Evolutionary conservation across 1,140 invertebrate genomes (phyloP).

Genomic region (Acromyrmex heyeri): DNA sequence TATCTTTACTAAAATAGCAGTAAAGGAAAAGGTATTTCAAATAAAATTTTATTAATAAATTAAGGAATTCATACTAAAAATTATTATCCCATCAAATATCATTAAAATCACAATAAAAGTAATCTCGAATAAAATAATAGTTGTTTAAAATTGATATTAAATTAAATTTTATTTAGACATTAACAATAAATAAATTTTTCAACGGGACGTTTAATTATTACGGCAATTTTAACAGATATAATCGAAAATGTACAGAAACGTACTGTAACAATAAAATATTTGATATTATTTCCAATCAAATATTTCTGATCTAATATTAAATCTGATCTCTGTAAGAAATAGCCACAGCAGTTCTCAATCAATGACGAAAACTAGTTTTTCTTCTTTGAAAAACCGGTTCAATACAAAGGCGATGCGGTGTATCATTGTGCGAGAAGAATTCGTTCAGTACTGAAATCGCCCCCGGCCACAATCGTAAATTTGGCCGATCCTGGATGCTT

Average conservation of each 20-base stretch:
- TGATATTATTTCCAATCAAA: neutral
- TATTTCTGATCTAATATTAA: slow-evolving; percentile 3
- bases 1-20: neutral
- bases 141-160: neutral
- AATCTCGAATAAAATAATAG: neutral
- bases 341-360: neutral
- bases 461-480: slow-evolving; percentile 65
- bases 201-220: neutral
- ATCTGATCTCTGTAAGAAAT: neutral
- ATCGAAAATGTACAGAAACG: too few species aligned
- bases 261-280: neutral
- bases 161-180: neutral
- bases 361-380: slow-evolving; percentile 8
- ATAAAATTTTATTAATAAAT: neutral
- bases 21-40: neutral
- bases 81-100: neutral
- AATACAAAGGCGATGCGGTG: neutral
- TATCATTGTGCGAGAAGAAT: slow-evolving; percentile 52
- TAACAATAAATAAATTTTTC: neutral
- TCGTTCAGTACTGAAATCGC: slow-evolving; percentile 13
- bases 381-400: neutral
- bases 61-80: neutral
- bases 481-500: slow-evolving; percentile 64
- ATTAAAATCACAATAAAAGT: neutral
- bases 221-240: neutral